These are phyloP conservation scores for Puma concolor DNA, from an alignment of 2,113 vertebrate genomes.

Conservation along the genomic window DNA sequence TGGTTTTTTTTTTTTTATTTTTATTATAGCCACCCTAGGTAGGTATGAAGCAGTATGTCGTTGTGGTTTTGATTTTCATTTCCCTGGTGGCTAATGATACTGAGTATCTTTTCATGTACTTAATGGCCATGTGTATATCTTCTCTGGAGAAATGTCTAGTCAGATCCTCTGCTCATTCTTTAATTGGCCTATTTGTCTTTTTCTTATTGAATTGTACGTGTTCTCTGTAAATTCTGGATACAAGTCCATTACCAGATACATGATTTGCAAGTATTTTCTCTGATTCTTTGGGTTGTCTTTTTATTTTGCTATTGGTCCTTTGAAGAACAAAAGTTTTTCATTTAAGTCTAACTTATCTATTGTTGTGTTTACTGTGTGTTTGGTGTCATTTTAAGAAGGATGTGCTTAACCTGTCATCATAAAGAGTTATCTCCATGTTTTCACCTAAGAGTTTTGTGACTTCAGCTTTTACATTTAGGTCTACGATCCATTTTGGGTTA, in stretches of 20 bases:
- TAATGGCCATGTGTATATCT: neutral
- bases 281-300: neutral
- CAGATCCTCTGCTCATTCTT: neutral
- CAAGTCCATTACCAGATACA: neutral
- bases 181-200: neutral
- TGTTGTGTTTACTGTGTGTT: neutral
- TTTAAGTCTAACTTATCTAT: neutral
- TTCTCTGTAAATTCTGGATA: neutral
- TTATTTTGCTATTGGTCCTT: neutral
- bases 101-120: neutral
- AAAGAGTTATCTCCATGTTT: neutral
- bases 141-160: neutral
- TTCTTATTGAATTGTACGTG: neutral
- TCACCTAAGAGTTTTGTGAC: neutral
- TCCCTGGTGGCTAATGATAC: neutral
- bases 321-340: neutral
- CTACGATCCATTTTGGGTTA: neutral
- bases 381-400: neutral
- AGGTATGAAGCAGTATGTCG: neutral
- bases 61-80: neutral
- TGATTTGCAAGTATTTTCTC: neutral
- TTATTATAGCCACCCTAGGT: neutral
- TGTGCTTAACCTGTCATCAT: neutral
- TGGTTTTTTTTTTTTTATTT: neutral
- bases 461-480: neutral